Percentiles rank a stretch among this genome's conserved stretches.
These are phyloP conservation scores for Eremobia ochroleuca DNA, from an alignment of 2,888 invertebrate genomes.

Conservation along the genomic window DNA sequence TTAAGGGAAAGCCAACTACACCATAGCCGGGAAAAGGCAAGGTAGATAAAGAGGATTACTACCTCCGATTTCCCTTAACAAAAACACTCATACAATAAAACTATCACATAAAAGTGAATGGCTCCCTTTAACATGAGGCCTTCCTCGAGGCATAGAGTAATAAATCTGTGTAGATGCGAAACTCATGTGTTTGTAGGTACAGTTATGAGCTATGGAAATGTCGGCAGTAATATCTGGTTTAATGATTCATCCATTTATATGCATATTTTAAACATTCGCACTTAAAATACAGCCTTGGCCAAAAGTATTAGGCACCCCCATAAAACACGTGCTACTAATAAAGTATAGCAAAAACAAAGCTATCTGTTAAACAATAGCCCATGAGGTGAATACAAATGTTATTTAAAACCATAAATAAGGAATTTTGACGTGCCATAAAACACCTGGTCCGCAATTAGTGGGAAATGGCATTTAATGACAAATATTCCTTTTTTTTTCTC, in stretches of 20 bases:
- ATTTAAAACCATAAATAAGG: too few species aligned
- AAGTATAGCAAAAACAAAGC: too few species aligned
- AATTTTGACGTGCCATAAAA: too few species aligned
- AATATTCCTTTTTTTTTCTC: too few species aligned
- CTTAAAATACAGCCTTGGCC: too few species aligned
- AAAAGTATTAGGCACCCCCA: too few species aligned
- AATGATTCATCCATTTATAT: background rate
- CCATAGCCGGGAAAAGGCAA: conserved; percentile 19
- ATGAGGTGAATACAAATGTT: too few species aligned
- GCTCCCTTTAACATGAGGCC: conserved; percentile 38
- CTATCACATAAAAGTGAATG: conserved; percentile 53
- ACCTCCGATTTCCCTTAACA: conserved; percentile 41
- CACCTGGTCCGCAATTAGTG: too few species aligned
- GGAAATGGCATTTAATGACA: too few species aligned
- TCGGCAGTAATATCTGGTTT: background rate
- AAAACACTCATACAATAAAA: conserved; percentile 53
- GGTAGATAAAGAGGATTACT: conserved; percentile 49
- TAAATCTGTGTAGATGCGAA: conserved; percentile 5
- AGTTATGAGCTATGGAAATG: background rate
- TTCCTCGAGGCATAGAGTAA: conserved; percentile 29
- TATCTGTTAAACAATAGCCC: too few species aligned
- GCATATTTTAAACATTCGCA: too few species aligned
- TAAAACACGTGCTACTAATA: too few species aligned
- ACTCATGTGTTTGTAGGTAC: background rate
- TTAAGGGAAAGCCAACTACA: conserved; percentile 12